Evolutionary conservation across 1,140 invertebrate genomes (phyloP), one percentile per base, ranked within the genome.

Genomic region (Camponotus vicinus): DNA sequence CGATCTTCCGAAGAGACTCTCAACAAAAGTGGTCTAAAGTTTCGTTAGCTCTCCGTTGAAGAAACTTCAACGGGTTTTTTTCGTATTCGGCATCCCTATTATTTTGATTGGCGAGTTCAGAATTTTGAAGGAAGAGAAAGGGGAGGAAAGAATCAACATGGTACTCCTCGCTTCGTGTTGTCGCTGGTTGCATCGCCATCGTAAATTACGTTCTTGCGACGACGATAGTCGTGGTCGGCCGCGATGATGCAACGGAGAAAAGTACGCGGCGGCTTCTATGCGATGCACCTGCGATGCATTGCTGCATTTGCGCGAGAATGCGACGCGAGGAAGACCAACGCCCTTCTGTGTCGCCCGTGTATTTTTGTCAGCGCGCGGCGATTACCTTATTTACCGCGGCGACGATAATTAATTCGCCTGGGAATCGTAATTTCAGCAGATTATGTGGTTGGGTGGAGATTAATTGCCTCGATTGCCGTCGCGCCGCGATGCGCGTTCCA

Each of bases 191-290:
- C 80, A 61, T 82, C 66, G 78, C 49, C 82, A 86, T 86, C 86
- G 92, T 94, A 94, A 94, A 94, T 93, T 92, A 93, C 86, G 92
- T 93, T 94, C 93, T 94, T 94, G 90, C 32, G 37, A 61, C 73
- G 52, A 80, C 73, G 67, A 82, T 78, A 79, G 42, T 73, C 70
- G 78, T 59, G 88, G 40, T 89, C 84, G 78, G 34, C 13, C 71
- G 66, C 77, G 73, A 67, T 57, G 69, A 66, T 69, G 64, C 55
- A 84, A 52, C 18, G 32, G 73, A 70, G 73, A 64, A 32, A 59
- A 75, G 76, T 40, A 57, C 52, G 32, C 32, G 78, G 69, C 66
- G 52, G 69, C 61, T 87, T 88, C 79, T 61, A 77, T 84, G 64
- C 49, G 88, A 88, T 86, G 66, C 77, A 79, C 71, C 69, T 77